These are phyloP conservation scores for Blennius ocellaris DNA, from an alignment of 2,113 vertebrate species.

Conservation along the genomic window DNA sequence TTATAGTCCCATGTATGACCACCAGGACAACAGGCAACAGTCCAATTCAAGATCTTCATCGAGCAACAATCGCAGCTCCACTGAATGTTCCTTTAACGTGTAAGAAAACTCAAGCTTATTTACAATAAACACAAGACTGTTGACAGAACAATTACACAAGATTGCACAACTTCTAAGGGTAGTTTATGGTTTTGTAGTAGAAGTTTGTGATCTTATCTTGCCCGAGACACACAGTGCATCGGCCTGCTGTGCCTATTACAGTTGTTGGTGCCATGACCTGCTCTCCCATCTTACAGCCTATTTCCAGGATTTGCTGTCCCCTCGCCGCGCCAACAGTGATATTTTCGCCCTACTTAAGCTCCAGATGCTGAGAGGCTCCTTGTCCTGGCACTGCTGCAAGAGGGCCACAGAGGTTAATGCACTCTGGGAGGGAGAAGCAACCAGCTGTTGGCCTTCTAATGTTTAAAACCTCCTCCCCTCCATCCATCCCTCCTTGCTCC, in stretches of 20 bases:
- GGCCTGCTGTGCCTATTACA: constrained; percentile 27
- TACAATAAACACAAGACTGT: neutral
- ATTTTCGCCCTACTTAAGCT: constrained; percentile 75
- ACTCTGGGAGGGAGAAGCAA: constrained; percentile 75
- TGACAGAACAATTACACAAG: neutral
- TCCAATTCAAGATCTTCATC: no score
- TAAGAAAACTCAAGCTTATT: neutral
- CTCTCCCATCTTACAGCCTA: constrained; percentile 60
- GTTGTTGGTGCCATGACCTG: constrained; percentile 40
- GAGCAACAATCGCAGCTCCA: no score
- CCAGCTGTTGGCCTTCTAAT: constrained; percentile 83
- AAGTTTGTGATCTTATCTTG: constrained; percentile 12
- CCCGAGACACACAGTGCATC: constrained; percentile 22
- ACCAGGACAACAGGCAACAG: no score
- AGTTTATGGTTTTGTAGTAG: neutral
- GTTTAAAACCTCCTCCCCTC: constrained; percentile 69
- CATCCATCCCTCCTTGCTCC: constrained; percentile 27
- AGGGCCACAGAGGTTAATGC: constrained; percentile 82
- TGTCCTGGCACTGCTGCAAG: constrained; percentile 72
- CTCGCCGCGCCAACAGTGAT: constrained; percentile 55
- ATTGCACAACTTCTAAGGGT: neutral
- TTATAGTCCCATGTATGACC: no score
- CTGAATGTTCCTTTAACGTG: neutral
- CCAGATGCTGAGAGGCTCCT: constrained; percentile 83
- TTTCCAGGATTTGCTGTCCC: constrained; percentile 65